phyloP scores from a whole-genome alignment of 1,140 invertebrate genomes.

The Conus betulinus region DNA sequence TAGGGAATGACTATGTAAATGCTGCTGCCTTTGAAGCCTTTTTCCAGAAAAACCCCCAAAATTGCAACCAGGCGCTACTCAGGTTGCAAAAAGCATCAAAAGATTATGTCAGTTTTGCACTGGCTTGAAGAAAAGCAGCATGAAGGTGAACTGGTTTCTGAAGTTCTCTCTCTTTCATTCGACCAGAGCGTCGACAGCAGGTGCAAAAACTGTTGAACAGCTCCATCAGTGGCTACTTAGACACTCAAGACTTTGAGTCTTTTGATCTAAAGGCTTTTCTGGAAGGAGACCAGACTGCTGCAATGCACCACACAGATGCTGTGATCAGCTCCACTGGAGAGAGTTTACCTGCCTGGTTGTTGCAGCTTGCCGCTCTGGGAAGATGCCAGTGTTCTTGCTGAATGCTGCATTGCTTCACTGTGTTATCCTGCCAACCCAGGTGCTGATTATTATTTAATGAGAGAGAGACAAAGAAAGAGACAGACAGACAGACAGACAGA shows the following conservation, averaged over 20 bases:
- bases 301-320: neutral
- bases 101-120: constrained; percentile 82
- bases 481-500: neutral
- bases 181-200: constrained; percentile 53
- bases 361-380: constrained; percentile 79
- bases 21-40: constrained; percentile 82
- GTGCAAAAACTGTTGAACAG: constrained; percentile 53
- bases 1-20: constrained; percentile 93
- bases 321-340: constrained; percentile 54
- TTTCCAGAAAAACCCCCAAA: constrained; percentile 81
- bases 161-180: constrained; percentile 71
- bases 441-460: constrained; percentile 81
- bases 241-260: constrained; percentile 41
- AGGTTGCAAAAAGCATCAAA: constrained; percentile 42
- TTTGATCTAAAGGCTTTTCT: constrained; percentile 49
- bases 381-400: constrained; percentile 81
- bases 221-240: constrained; percentile 61
- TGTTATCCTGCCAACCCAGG: constrained; percentile 83
- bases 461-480: neutral
- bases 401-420: constrained; percentile 82
- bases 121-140: constrained; percentile 84
- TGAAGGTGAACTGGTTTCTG: constrained; percentile 82
- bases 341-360: constrained; percentile 80
- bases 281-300: constrained; percentile 13
- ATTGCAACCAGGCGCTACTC: constrained; percentile 67